Base-by-base conservation (phyloP, 1,140 invertebrate genomes). In the Aphaenogaster floridana region DNA sequence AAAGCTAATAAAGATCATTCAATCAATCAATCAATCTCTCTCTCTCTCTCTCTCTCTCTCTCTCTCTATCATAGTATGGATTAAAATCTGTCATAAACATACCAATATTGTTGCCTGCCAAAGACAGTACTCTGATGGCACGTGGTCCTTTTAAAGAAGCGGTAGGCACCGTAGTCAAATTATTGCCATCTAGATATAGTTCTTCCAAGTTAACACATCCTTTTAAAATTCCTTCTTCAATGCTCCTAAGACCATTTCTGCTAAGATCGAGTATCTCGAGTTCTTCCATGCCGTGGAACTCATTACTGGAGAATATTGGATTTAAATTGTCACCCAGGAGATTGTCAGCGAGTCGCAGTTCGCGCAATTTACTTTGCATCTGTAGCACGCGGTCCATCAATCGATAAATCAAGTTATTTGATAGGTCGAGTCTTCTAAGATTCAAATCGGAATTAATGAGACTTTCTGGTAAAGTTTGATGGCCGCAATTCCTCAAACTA, bases 271-370 rank as follows among this genome's bases (percentile, higher is more conserved):
- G 93, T 4, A 97, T 93, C 87, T 96, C 96, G n/a, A 99, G 93
- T 84, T 97, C 96, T 1, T 96, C 96, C 72, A 98, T 93, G n/a
- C 97, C 97, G 84, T 98, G 97, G 80, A 98, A 97, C 93, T 98
- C 98, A 34, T 97, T 97, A 13, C 97, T 98, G 1, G 98, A 98
- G 93, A 99, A 99, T 86, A 99, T 98, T 0, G 98, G 98, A 94
- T 98, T 99, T 0, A 99, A 95, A 90, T 97, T 98, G 92, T 99
- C 98, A 0, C 98, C 98, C 3, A 99, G 95, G 28, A 98, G 95
- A 94, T 99, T 99, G 91, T 98, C 96, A 11, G 97, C 96, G 21
- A 99, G 94, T 42, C 96, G 96, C 54, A 99, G 93, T 89, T 98
- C 97, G 21, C 97, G 96, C 1, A 99, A 39, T 94, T 93, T 95